Percentiles rank a stretch among this genome's conserved stretches.
Evolutionary conservation across 2,888 invertebrate genomes (phyloP).

Genomic region (Atethmia centrago): DNA sequence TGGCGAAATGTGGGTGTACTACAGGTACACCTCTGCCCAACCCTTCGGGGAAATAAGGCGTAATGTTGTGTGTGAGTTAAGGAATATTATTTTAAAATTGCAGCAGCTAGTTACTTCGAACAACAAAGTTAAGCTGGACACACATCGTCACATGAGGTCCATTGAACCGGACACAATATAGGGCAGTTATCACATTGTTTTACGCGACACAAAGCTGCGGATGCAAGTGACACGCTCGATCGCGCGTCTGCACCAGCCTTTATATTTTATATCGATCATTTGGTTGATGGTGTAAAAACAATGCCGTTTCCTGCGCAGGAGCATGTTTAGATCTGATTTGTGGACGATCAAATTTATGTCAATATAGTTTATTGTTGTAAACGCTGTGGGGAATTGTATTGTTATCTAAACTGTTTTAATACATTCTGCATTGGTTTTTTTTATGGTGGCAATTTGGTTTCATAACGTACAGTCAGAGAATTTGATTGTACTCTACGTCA

Average conservation of each 20-base stretch:
- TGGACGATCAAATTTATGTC: constrained; percentile 44
- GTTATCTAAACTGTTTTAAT: neutral
- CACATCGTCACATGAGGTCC: constrained; percentile 38
- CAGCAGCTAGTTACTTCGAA: neutral
- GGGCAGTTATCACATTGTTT: constrained; percentile 79
- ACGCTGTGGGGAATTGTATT: neutral
- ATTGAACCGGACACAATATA: constrained; percentile 70
- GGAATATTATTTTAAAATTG: too few species aligned
- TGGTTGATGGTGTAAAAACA: constrained; percentile 79
- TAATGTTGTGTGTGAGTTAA: too few species aligned
- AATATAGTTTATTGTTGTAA: constrained; percentile 26
- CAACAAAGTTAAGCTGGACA: constrained; percentile 18
- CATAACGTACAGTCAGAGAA: neutral
- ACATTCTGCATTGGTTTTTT: neutral
- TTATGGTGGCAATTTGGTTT: neutral
- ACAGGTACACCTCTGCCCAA: too few species aligned
- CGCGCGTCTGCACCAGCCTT: constrained; percentile 75
- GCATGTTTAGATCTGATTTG: constrained; percentile 49
- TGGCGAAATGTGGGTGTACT: too few species aligned
- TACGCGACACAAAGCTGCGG: constrained; percentile 79
- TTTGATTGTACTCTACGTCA: neutral
- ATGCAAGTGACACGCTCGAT: constrained; percentile 81
- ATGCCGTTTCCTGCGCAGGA: constrained; percentile 75
- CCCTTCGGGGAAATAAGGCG: too few species aligned
- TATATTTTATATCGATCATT: constrained; percentile 72